Evolutionary conservation across 2,113 vertebrate genomes (phyloP).

Genomic region (Barnardius zonarius): DNA sequence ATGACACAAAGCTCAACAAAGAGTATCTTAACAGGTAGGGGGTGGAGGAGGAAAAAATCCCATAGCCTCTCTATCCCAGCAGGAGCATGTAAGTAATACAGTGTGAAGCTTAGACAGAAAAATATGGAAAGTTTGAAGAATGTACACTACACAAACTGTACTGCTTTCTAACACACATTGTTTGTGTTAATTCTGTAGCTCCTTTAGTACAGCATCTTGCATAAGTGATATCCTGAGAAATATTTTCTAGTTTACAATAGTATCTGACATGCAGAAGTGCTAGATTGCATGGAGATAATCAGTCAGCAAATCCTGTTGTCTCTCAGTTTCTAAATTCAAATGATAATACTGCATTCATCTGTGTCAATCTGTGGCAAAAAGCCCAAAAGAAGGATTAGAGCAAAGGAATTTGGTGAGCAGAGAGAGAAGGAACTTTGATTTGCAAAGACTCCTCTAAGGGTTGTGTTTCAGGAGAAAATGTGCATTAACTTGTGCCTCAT

Average conservation of each 20-base stretch:
- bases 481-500: neutral
- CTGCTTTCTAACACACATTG: neutral
- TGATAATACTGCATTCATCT: neutral
- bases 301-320: slow-evolving; percentile 3
- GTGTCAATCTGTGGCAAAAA: neutral
- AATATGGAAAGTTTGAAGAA: neutral
- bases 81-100: neutral
- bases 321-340: neutral
- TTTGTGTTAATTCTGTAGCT: neutral
- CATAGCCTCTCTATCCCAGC: neutral
- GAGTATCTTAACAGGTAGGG: slow-evolving; percentile 38
- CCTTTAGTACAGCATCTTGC: neutral
- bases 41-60: neutral
- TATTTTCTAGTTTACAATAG: neutral
- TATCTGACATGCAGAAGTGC: neutral
- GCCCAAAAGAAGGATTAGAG: slow-evolving; percentile 3
- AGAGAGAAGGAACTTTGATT: neutral
- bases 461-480: neutral
- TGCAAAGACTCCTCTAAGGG: neutral
- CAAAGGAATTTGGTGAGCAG: neutral
- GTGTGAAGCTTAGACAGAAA: neutral
- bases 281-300: neutral
- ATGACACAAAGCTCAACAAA: slow-evolving; percentile 46
- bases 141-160: too few relatives aligned
- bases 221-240: neutral